Conservation (phyloP, 2,113 vertebrate genomes). For the Clarias macrocephalus region DNA sequence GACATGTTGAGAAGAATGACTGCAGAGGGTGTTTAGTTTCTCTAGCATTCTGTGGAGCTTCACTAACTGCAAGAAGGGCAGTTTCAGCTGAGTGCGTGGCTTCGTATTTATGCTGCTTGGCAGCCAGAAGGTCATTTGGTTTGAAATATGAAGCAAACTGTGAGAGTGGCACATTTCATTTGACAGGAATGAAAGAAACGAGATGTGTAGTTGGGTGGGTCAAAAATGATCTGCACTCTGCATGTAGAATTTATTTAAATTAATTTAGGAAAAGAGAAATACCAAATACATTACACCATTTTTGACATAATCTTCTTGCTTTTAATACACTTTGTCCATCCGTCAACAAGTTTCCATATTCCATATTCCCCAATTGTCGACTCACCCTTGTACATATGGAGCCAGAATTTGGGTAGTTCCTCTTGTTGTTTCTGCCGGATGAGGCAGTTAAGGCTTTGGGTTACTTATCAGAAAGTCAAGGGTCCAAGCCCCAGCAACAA, state of each 20-base stretch:
- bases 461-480: too few relatives aligned
- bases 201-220: not conserved
- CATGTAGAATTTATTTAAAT: too few relatives aligned
- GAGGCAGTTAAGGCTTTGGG: too few relatives aligned
- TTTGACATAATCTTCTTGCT: too few relatives aligned
- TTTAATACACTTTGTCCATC: too few relatives aligned
- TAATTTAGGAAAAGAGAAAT: too few relatives aligned
- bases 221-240: too few relatives aligned
- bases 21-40: not conserved
- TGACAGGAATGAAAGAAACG: not conserved
- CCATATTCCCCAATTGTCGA: too few relatives aligned
- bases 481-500: too few relatives aligned
- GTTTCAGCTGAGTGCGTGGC: not conserved
- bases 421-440: not conserved
- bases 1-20: not conserved
- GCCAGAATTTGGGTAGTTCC: not conserved
- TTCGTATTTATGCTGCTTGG: not conserved
- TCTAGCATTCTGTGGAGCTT: not conserved
- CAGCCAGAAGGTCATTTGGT: not conserved
- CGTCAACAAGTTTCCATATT: too few relatives aligned
- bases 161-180: not conserved
- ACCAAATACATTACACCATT: too few relatives aligned
- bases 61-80: not conserved
- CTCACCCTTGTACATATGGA: not conserved
- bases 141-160: not conserved